Conservation (phyloP, 2,888 invertebrate genomes). For the Prosopocoilus inquinatus region DNA sequence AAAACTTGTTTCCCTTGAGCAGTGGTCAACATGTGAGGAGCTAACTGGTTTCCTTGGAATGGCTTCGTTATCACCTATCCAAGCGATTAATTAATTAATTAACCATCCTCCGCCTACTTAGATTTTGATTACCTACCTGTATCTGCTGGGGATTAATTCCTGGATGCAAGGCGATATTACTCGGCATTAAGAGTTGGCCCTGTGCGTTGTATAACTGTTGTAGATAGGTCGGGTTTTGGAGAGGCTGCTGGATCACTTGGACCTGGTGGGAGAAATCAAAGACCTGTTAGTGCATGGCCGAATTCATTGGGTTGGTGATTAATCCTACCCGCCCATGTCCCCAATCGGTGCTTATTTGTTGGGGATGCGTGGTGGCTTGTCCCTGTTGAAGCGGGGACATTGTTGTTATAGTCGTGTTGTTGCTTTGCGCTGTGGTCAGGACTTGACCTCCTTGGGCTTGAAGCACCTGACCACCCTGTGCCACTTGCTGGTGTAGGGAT, state of each 20-base stretch:
- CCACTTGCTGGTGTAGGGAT: conserved; percentile 55
- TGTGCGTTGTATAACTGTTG: conserved; percentile 80
- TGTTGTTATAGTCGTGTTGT: conserved; percentile 65
- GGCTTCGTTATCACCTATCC: conserved; percentile 78
- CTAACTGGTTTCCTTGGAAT: conserved; percentile 74
- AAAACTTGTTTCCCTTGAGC: conserved; percentile 73
- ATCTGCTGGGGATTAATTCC: conserved; percentile 76
- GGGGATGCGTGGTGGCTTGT: conserved; percentile 57
- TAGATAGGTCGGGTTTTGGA: conserved; percentile 73
- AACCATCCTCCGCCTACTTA: background rate
- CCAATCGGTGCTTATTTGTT: conserved; percentile 64
- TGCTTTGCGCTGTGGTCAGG: conserved; percentile 42
- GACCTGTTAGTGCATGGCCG: background rate
- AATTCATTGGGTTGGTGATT: background rate
- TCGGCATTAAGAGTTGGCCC: conserved; percentile 77
- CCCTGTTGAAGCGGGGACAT: conserved; percentile 75
- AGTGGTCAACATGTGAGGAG: conserved; percentile 78
- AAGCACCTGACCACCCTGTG: conserved; percentile 50
- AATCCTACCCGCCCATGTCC: conserved; percentile 59
- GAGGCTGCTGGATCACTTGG: conserved; percentile 80
- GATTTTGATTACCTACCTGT: conserved; percentile 54
- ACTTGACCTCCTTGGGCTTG: conserved; percentile 51
- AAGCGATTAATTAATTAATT: conserved; percentile 2
- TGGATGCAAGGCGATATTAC: conserved; percentile 74
- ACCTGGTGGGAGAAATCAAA: conserved; percentile 50